A percentile compares a stretch with the other conserved stretches of the same genome.
Conservation (phyloP, 2,888 invertebrate species). For the Brenthis daphne region DNA sequence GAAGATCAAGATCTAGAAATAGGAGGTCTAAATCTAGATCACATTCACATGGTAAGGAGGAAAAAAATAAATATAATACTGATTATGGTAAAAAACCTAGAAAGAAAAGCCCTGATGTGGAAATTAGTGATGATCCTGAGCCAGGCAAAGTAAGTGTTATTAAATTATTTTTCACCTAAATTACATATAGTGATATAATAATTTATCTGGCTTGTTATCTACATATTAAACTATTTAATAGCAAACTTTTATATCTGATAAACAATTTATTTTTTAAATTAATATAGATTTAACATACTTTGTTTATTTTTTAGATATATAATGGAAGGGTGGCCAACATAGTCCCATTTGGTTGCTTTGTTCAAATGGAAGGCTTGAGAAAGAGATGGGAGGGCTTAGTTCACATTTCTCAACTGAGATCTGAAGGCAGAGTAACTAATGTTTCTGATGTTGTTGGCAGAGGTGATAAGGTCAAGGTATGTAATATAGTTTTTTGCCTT, state of each 20-base stretch:
- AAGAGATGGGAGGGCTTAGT: slow-evolving; percentile 97
- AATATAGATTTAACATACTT: slow-evolving; percentile 4
- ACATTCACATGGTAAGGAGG: slow-evolving; percentile 51
- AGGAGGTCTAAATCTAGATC: slow-evolving; percentile 59
- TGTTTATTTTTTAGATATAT: slow-evolving; percentile 86
- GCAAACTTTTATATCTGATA: no score
- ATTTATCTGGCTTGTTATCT: no score
- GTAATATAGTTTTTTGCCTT: slow-evolving; percentile 22
- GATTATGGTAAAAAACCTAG: slow-evolving; percentile 60
- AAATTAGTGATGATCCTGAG: slow-evolving; percentile 88
- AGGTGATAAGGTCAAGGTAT: slow-evolving; percentile 93
- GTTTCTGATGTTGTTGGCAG: slow-evolving; percentile 96
- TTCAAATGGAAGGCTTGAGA: slow-evolving; percentile 94
- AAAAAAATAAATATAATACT: slow-evolving; percentile 53
- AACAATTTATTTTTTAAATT: background rate
- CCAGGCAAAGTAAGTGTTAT: slow-evolving; percentile 83
- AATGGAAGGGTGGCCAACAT: slow-evolving; percentile 96
- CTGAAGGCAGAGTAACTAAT: slow-evolving; percentile 96
- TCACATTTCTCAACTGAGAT: slow-evolving; percentile 96
- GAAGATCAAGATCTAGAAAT: slow-evolving; percentile 46
- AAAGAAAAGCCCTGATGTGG: slow-evolving; percentile 76
- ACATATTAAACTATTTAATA: no score
- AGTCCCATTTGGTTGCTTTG: slow-evolving; percentile 99
- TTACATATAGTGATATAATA: no score
- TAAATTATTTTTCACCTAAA: no score